Base-by-base conservation (phyloP, 2,113 vertebrate species). In the Edolisoma coerulescens region DNA sequence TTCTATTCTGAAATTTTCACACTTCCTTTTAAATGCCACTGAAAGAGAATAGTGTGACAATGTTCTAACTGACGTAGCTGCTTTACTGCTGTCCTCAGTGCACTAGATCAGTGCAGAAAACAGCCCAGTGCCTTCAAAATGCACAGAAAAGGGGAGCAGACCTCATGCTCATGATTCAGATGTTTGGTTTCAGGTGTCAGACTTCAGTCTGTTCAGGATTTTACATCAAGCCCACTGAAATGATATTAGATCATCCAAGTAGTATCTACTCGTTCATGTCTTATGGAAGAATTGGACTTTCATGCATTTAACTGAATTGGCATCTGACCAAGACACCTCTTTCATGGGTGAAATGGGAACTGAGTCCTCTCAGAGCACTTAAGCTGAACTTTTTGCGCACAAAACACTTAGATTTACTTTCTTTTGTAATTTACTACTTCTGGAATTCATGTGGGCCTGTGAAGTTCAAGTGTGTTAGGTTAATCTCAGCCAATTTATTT, bases 401-500 rank as follows among this genome's bases (percentile, higher is more conserved):
- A 82, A 78, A 80, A 35, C 5, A 50, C 23, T 79, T 57, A 73
- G 11, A 69, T 61, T 87, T 11, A 44, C 60, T 90, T 83, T 41
- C 20, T 90, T 56, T 68, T 1, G 3, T 50, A 9, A 56, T 67
- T 82, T 89, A 59, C 73, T 77, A 23, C 84, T 81, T 74, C 61
- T 64, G 28, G 49, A 33, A 84, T 39, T 68, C 30, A 49, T 0
- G 1, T 11, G 37, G 47, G 24, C 65, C 49, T 56, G 42, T 71
- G 61, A 84, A 88, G 41, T 67, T 74, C 42, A 85, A 90, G 22
- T 67, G 68, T 57, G 24, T 76, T 90, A 86, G 33, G 64, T 68
- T 95, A 78, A 81, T 89, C 52, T 84, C 44, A 74, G 44, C 35
- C 80, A 92, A 87, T 77, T 83, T 61, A 69, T 90, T 96, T 96